These are phyloP conservation scores for Diadegma fenestrale DNA, from an alignment of 2,888 invertebrate genomes.

Conservation along the genomic window DNA sequence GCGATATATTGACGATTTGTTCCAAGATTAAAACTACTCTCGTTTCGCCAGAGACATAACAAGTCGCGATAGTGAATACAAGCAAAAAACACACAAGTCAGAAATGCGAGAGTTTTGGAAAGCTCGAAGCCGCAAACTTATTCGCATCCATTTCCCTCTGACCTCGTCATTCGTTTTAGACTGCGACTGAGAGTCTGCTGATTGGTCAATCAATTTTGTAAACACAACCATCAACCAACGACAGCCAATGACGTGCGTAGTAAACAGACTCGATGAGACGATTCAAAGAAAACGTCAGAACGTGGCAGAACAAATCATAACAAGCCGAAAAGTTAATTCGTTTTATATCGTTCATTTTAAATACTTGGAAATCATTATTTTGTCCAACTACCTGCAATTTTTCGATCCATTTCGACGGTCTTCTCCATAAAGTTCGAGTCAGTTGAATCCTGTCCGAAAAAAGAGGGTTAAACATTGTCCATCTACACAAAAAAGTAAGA, in stretches of 20 bases:
- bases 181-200: neutral
- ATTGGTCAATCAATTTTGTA: neutral
- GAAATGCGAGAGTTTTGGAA: neutral
- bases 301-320: neutral
- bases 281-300: neutral
- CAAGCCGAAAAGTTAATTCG: neutral
- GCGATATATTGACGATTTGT: neutral
- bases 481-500: neutral
- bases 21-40: neutral
- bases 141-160: neutral
- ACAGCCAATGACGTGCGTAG: neutral
- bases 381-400: too few relatives aligned
- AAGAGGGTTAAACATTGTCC: too few relatives aligned
- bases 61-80: neutral
- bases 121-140: neutral
- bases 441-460: too few relatives aligned
- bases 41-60: neutral
- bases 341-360: neutral
- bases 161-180: neutral
- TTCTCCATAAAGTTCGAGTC: too few relatives aligned
- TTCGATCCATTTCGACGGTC: too few relatives aligned
- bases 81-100: neutral
- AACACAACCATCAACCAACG: neutral
- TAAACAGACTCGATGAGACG: neutral
- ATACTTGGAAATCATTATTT: too few relatives aligned